A percentile compares a stretch with the other conserved stretches of the same genome.
These are phyloP conservation scores for Cyrtorhinus lividipennis DNA, from an alignment of 1,140 invertebrate species.

Conservation along the genomic window DNA sequence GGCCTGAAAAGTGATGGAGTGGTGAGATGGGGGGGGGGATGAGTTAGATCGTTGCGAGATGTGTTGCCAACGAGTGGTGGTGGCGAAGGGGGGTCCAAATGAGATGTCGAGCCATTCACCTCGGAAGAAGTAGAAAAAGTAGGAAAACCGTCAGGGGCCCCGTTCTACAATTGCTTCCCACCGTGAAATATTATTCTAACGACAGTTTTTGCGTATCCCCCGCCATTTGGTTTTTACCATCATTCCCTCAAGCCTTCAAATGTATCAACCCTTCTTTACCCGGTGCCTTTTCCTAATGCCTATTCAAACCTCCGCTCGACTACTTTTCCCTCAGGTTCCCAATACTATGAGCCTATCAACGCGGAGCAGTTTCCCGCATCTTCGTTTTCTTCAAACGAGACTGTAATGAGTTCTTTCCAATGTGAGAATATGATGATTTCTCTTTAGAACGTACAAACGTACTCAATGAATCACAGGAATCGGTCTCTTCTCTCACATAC, in stretches of 20 bases:
- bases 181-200: slow-evolving; percentile 17
- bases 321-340: background rate
- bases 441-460: too few relatives aligned
- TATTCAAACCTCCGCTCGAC: background rate
- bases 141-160: slow-evolving; percentile 14
- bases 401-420: too few relatives aligned
- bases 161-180: slow-evolving; percentile 14
- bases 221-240: slow-evolving; percentile 10
- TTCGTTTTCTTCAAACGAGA: too few relatives aligned
- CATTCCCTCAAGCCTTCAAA: slow-evolving; percentile 4
- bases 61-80: background rate
- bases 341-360: too few relatives aligned
- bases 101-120: slow-evolving; percentile 15
- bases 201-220: slow-evolving; percentile 13
- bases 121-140: slow-evolving; percentile 11
- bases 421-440: too few relatives aligned
- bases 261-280: background rate
- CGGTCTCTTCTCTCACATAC: too few relatives aligned
- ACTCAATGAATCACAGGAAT: too few relatives aligned
- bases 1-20: background rate
- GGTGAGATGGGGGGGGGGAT: background rate
- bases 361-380: too few relatives aligned
- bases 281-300: background rate
- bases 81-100: slow-evolving; percentile 5
- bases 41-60: background rate